Evolutionary conservation across 2,113 vertebrate genomes (phyloP), one percentile per base, ranked within the genome.

Genomic region (Origma solitaria): DNA sequence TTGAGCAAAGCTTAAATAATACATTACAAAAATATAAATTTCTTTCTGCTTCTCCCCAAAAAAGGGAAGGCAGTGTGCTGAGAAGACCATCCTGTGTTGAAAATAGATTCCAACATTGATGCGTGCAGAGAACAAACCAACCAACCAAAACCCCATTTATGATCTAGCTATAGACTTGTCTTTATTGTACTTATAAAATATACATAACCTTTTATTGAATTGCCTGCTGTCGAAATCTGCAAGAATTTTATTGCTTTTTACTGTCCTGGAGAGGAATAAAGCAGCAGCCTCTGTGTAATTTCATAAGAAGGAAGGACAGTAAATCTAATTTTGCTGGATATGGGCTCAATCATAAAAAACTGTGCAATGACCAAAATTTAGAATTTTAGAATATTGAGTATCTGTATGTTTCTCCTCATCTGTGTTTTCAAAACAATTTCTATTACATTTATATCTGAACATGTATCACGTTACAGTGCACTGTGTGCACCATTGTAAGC

Each of bases 121-220:
- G 65, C 10, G 28, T 91, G 49, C 61, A 69, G 82, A 92, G 93
- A 96, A 85, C 78, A 82, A 90, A 88, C 77, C 78, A 85, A 73
- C 71, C 86, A 90, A 83, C 4, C 80, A 81, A 73, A 92, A 80
- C 19, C 58, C 79, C 91, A 64, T 96, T 97, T 97, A 96, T 88
- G 95, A 95, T 97, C 94, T 90, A 95, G 88, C 95, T 84, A 94
- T 95, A 97, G 97, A 96, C 97, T 97, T 96, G 94, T 98, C 96
- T 98, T 98, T 98, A 98, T 98, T 98, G 98, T 98, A 97, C 97
- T 98, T 98, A 98, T 98, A 98, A 98, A 98, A 98, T 98, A 98
- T 98, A 98, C 98, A 98, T 98, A 97, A 95, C 95, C 86, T 96
- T 98, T 98, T 98, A 98, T 98, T 98, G 98, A 98, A 98, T 98